Base-by-base conservation (phyloP, 2,888 invertebrate species). In the Auanema freiburgensis region DNA sequence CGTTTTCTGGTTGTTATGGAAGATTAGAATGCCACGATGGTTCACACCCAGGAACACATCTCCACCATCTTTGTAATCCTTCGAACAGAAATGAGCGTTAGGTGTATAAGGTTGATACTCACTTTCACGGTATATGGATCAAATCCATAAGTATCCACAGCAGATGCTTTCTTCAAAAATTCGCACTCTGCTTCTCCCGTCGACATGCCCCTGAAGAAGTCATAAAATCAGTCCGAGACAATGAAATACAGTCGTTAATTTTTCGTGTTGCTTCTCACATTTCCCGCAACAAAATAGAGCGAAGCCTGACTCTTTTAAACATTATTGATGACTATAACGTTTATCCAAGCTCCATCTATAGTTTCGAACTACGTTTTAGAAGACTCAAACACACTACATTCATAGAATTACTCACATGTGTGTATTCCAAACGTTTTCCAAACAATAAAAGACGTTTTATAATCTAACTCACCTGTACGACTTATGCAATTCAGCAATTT, bases 51-150 rank as follows among this genome's bases (percentile, higher is more conserved):
- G 87, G 85, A 93, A 96, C 63, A 95, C 87, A 84, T 92, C 92
- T 77, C 90, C 91, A 1, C 62, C 51, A 44, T 71, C 70, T 85
- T 92, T 90, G 85, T 93, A 92, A 85, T 97, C 96, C 92, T 93
- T 85, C 43, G 64, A 12, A 23, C 21, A 21, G 40, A n/a, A 51
- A 57, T 58, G 54, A 41, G 44, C 11, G 12, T 24, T 2, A 10
- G 18, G 2, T 16, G 23, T 5, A 14, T 5, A 4, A 5, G 12
- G 42, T 25, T 21, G 40, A 16, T 18, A 58, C 42, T 16, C 85
- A 92, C 92, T 89, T 96, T 97, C 40, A 97, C 96, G 65, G 93
- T 92, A 87, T 96, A 94, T 11, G 96, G 97, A 86, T 97, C 96
- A 42, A 97, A 92, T 25, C 96, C 97, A 84, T 96, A 97, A 0